Percentiles rank a stretch among this genome's conserved stretches.
phyloP scores from a whole-genome alignment of 64 coral and sea anemone species.

The Pachyseris speciosa region DNA sequence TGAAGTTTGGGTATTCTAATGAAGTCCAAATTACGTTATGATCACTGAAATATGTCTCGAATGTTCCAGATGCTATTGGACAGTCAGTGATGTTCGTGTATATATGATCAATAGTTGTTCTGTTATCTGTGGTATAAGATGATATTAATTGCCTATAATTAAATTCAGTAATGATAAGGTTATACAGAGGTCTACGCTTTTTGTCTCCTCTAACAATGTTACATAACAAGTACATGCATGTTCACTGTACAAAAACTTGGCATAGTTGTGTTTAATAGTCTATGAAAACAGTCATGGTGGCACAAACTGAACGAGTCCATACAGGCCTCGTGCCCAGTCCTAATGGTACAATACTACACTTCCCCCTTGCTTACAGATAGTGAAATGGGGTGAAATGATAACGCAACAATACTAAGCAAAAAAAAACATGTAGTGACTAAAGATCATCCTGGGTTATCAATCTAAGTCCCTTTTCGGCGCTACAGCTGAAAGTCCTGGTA shows the following conservation, averaged over 20 bases:
- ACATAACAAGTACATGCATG: not conserved
- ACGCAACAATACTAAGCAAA: too few relatives aligned
- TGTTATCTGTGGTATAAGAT: slow-evolving; percentile 40
- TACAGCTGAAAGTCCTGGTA: too few relatives aligned
- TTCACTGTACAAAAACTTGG: not conserved
- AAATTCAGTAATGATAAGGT: slow-evolving; percentile 6
- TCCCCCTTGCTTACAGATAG: too few relatives aligned
- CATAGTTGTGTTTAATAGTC: too few relatives aligned
- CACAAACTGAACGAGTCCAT: too few relatives aligned
- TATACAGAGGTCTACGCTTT: slow-evolving; percentile 9
- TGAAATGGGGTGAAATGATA: too few relatives aligned
- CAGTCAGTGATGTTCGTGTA: slow-evolving; percentile 15
- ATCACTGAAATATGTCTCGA: slow-evolving; percentile 34
- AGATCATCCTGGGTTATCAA: too few relatives aligned
- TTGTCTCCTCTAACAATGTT: not conserved
- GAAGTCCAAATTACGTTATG: slow-evolving; percentile 21
- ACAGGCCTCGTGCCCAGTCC: too few relatives aligned
- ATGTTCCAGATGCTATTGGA: not conserved
- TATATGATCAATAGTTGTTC: slow-evolving; percentile 23
- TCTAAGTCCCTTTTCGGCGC: too few relatives aligned
- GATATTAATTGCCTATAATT: slow-evolving; percentile 11
- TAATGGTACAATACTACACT: too few relatives aligned
- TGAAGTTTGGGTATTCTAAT: not conserved
- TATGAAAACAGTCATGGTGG: too few relatives aligned
- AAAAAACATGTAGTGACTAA: too few relatives aligned